These are phyloP conservation scores for Orchesella flavescens DNA, from an alignment of 2,888 invertebrate species.

Conservation along the genomic window DNA sequence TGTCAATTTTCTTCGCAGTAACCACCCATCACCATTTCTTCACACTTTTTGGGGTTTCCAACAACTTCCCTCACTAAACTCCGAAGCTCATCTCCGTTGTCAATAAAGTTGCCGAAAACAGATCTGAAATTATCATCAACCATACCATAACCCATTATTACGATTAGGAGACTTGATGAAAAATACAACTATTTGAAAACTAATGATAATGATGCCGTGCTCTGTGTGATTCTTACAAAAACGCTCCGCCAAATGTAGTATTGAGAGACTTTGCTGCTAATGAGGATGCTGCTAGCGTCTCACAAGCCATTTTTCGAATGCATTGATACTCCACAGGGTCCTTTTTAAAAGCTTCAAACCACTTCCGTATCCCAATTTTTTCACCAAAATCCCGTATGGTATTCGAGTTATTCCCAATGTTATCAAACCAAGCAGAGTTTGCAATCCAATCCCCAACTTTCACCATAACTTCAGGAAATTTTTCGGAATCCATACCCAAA, in stretches of 20 bases:
- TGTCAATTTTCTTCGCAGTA: slow-evolving; percentile 59
- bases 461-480: slow-evolving; percentile 64
- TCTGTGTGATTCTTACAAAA: slow-evolving; percentile 62
- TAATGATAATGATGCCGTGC: not conserved
- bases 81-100: slow-evolving; percentile 64
- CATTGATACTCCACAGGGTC: slow-evolving; percentile 70
- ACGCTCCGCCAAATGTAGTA: slow-evolving; percentile 61
- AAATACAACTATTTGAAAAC: not conserved
- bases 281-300: slow-evolving; percentile 65
- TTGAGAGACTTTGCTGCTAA: slow-evolving; percentile 66
- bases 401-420: slow-evolving; percentile 45
- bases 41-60: slow-evolving; percentile 69
- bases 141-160: not conserved
- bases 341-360: slow-evolving; percentile 69
- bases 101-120: slow-evolving; percentile 62
- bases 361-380: slow-evolving; percentile 59
- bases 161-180: not conserved
- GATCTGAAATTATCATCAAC: slow-evolving; percentile 35
- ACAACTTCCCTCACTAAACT: slow-evolving; percentile 65
- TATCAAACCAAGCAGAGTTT: slow-evolving; percentile 60
- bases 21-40: slow-evolving; percentile 61
- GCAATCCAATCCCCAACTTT: slow-evolving; percentile 66
- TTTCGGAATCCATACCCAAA: slow-evolving; percentile 59
- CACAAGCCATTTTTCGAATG: slow-evolving; percentile 68
- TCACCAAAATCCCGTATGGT: slow-evolving; percentile 48